These are phyloP conservation scores for Stenoptilia bipunctidactyla DNA, from an alignment of 2,888 invertebrate species.

Conservation along the genomic window DNA sequence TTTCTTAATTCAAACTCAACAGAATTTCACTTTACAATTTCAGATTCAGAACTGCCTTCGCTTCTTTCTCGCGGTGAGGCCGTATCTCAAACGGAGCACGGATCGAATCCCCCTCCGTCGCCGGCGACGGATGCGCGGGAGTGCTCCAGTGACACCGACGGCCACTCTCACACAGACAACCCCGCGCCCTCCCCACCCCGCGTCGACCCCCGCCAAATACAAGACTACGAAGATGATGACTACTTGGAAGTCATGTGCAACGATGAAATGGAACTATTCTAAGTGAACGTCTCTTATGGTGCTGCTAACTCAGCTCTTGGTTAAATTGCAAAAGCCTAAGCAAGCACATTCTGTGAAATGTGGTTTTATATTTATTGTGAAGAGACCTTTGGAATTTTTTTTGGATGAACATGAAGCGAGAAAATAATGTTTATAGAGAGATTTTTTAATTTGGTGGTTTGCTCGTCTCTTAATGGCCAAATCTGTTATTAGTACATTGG, in stretches of 20 bases:
- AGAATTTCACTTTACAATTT: no score
- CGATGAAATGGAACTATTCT: slow-evolving; percentile 80
- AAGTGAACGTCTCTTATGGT: slow-evolving; percentile 19
- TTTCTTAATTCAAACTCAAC: no score
- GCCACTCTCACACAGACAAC: slow-evolving; percentile 60
- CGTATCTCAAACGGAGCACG: slow-evolving; percentile 64
- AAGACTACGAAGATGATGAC: slow-evolving; percentile 74
- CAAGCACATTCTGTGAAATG: background rate
- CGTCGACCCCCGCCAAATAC: slow-evolving; percentile 33
- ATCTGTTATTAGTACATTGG: no score
- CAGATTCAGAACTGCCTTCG: slow-evolving; percentile 74
- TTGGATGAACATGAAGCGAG: no score
- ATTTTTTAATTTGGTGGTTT: no score
- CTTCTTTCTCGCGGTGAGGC: slow-evolving; percentile 74
- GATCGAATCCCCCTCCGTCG: slow-evolving; percentile 84
- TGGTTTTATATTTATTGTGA: no score
- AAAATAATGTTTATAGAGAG: no score
- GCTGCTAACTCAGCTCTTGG: background rate
- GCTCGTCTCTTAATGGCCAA: no score
- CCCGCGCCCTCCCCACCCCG: slow-evolving; percentile 16
- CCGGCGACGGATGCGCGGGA: slow-evolving; percentile 81
- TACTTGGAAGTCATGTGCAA: slow-evolving; percentile 79
- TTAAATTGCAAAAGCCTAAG: background rate
- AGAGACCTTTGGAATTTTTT: no score
- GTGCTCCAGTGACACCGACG: slow-evolving; percentile 75